Conservation (phyloP, 2,888 invertebrate genomes). For the Pollenia griseotomentosa region DNA sequence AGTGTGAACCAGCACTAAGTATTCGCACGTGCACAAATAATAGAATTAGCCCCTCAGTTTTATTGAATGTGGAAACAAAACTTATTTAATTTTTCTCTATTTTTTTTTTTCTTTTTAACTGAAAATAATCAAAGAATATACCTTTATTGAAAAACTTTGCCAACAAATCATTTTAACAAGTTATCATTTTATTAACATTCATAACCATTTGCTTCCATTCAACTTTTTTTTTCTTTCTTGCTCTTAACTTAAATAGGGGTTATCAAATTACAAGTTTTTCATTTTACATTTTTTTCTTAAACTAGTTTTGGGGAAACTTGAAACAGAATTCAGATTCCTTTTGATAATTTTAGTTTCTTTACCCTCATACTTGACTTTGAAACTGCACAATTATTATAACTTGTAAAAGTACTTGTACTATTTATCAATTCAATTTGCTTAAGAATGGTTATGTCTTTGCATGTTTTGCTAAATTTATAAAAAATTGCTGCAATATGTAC, state of each 20-base stretch:
- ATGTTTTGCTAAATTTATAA: neutral
- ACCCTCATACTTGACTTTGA: constrained; percentile 44
- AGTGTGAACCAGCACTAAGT: no score
- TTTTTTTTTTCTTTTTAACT: neutral
- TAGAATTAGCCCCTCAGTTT: no score
- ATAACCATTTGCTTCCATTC: neutral
- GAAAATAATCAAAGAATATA: neutral
- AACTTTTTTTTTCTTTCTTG: neutral
- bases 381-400: constrained; percentile 42
- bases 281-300: neutral
- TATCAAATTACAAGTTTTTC: constrained; percentile 3
- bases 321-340: constrained; percentile 20
- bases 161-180: constrained; percentile 7
- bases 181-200: constrained; percentile 26
- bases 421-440: constrained; percentile 45
- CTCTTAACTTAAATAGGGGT: constrained; percentile 24
- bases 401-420: constrained; percentile 14
- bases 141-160: neutral
- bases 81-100: no score
- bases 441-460: neutral
- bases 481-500: constrained; percentile 1
- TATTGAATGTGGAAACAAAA: no score
- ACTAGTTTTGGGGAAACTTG: neutral
- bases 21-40: no score
- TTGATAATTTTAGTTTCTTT: neutral